Evolutionary conservation across 2,888 invertebrate species (phyloP), one percentile per base, ranked within the genome.

Genomic region (Trissolcus japonicus): DNA sequence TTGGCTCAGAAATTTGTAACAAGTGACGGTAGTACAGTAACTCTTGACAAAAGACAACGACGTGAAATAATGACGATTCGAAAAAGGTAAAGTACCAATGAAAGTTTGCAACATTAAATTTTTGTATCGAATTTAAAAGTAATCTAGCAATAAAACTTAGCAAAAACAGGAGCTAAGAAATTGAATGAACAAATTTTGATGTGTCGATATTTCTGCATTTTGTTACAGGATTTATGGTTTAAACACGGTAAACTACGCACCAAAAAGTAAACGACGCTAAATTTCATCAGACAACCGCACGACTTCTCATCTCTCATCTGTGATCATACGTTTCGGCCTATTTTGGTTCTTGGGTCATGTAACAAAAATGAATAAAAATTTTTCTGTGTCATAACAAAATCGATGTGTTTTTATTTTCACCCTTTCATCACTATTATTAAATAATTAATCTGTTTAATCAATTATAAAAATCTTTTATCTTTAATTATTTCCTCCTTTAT

Each of bases 271-370:
- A 82, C 86, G 87, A 82, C 83, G 82, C 82, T 84, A 81, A 84
- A 83, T 81, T 83, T 80, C 41, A 66, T 79, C 66, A 84, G 87
- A 87, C 89, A 89, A 89, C 89, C 88, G 89, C 89, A 89, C 89
- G 86, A 85, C 75, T 81, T 82, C 84, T 87, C 86, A 87, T 83
- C 85, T 85, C 83, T 85, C 88, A 88, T 87, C 86, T 87, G 86
- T 87, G 86, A 89, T 87, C 89, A 89, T 85, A 89, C 85, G 66
- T 89, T 88, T 89, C 86, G 89, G 82, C 83, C 77, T 80, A 81
- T 80, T 87, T 88, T 85, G 86, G 87, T 86, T 84, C 85, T 86
- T 83, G 86, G 86, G 84, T 87, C 84, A 83, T 87, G 87, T 86
- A 85, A 85, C 84, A 85, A 88, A 88, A 88, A 84, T 84, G 77